Evolutionary conservation across 2,113 vertebrate species (phyloP), one percentile per base, ranked within the genome.

Genomic region (Eonycteris spelaea): DNA sequence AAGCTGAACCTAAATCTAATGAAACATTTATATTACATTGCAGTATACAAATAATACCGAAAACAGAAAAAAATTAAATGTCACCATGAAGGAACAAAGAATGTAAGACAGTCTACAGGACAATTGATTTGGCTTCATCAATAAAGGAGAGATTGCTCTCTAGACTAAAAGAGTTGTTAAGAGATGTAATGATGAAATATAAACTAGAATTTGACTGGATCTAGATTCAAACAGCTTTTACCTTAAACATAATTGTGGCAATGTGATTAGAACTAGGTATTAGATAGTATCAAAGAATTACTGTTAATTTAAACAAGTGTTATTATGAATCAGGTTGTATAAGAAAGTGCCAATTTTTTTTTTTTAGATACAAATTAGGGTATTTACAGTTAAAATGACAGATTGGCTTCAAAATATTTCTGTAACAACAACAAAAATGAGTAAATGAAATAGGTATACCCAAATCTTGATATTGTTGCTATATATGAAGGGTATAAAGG

Each of bases 151-250:
- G 11, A 68, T 22, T 68, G 53, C 0, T 78, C 9, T 94, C 35
- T 45, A 75, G 13, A 86, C 14, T 78, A 45, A 86, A 89, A 26
- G 13, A 59, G 10, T 11, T 1, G 71, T 84, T 87, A 74, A 35
- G 26, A 94, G 35, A 53, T 59, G 83, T 10, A 83, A 86, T 15
- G 30, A 73, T 18, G 3, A 86, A 78, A 68, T 53, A 14, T 63
- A 94, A 93, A 79, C 35, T 45, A 83, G 28, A 95, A 86, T 87
- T 77, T 80, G 43, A 87, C 43, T 51, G 12, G 15, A 68, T 40
- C 28, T 53, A 94, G 80, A 94, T 68, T 68, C 24, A 91, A 86
- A 89, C 19, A 77, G 92, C 2, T 67, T 87, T 77, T 70, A 93
- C 12, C 48, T 94, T 16, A 73, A 95, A 68, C 15, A 93, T 24